These are phyloP conservation scores for Onychomys torridus DNA, from an alignment of 2,797 vertebrate species.

Conservation along the genomic window DNA sequence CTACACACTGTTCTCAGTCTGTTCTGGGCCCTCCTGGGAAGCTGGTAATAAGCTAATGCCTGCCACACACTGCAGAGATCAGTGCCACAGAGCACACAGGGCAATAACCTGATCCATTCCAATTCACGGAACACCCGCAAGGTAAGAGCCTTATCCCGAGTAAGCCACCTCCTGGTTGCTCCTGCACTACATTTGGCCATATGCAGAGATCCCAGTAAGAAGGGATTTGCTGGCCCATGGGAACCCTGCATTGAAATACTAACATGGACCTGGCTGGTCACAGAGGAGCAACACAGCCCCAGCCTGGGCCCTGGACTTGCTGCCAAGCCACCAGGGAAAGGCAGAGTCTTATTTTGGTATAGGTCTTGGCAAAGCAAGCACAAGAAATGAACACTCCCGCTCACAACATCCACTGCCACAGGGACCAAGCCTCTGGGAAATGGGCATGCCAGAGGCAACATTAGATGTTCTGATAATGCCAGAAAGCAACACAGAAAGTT, in stretches of 20 bases:
- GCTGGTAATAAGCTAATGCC: not conserved
- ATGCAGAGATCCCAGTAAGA: too few species aligned
- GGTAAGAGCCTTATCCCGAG: not conserved
- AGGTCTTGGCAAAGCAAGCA: not conserved
- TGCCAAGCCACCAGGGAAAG: accelerated
- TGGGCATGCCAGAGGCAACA: accelerated
- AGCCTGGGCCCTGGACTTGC: accelerated
- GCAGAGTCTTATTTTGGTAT: not conserved
- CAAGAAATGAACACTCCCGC: not conserved
- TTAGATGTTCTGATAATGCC: not conserved
- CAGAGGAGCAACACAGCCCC: too few species aligned
- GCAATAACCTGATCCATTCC: accelerated
- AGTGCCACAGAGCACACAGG: not conserved
- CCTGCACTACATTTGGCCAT: accelerated
- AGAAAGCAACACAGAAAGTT: not conserved
- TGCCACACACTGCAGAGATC: not conserved
- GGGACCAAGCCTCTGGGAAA: not conserved
- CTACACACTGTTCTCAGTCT: accelerated
- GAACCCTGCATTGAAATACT: not conserved
- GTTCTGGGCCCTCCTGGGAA: not conserved
- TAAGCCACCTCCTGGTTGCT: accelerated
- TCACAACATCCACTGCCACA: accelerated
- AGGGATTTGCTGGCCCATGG: accelerated
- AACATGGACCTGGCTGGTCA: accelerated
- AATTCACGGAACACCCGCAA: accelerated